Evolutionary conservation across 2,797 vertebrate species (phyloP), one percentile per base, ranked within the genome.

Genomic region (Liasis olivaceus): DNA sequence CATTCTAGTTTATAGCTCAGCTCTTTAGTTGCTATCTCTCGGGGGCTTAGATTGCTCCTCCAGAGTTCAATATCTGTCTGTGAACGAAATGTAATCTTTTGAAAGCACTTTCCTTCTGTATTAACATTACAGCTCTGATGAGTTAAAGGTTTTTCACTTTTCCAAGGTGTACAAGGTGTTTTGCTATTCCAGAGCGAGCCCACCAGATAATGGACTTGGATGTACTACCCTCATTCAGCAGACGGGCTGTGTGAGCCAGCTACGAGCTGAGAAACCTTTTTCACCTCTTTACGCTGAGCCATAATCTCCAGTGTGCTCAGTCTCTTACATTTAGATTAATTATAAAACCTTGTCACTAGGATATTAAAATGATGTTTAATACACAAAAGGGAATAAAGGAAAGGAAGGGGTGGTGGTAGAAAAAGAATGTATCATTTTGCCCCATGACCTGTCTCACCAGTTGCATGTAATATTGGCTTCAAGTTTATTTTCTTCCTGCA

Each of bases 281-380:
- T 97, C 96, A 96, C 96, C 97, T 97, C 92, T 94, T 92, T 94
- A 94, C 88, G 26, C 94, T 36, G 2, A 96, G 92, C 95, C 26
- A 1, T 93, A 95, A 96, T 98, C 97, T 97, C 97, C 96, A 72
- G 96, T 26, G 93, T 94, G 66, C 94, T 96, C 95, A 42, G 13
- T 89, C 96, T 96, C 95, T 97, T 98, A 98, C 97, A 97, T 95
- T 97, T 93, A 95, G 96, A 97, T 98, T 98, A 98, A 98, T 98
- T 98, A 97, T 98, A 96, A 97, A 98, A 98, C 97, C 97, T 97
- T 98, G 98, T 98, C 97, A 96, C 96, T 96, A 59, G 95, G 98
- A 98, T 98, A 98, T 98, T 98, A 97, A 98, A 97, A 97, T 97
- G 97, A 97, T 98, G 97, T 98, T 98, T 98, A 98, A 98, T 97